These are phyloP conservation scores for Minunthozetes semirufus DNA, from an alignment of 2,888 invertebrate species.

Conservation along the genomic window DNA sequence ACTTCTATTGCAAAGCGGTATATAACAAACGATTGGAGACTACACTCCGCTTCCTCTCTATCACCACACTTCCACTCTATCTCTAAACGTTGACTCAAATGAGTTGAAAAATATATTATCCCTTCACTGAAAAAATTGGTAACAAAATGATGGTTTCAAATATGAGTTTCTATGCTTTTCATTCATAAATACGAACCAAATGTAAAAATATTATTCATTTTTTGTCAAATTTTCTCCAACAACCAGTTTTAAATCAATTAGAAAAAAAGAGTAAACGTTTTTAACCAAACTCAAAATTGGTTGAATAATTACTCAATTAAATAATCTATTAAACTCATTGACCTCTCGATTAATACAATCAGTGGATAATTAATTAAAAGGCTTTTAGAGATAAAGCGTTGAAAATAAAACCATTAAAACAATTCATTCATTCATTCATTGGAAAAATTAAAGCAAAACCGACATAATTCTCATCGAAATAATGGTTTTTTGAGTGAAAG, in stretches of 20 bases:
- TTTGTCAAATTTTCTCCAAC: not conserved
- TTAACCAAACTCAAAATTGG: too few relatives aligned
- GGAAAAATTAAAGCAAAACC: too few relatives aligned
- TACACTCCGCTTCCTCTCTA: too few relatives aligned
- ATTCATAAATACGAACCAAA: conserved; percentile 15
- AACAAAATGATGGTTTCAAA: conserved; percentile 6
- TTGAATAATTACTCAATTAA: not conserved
- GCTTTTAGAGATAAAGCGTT: not conserved
- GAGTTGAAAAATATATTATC: too few relatives aligned
- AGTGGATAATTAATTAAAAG: not conserved
- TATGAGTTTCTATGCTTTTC: not conserved
- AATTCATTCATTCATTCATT: not conserved
- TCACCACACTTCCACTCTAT: too few relatives aligned
- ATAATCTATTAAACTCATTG: not conserved
- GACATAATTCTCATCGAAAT: conserved; percentile 24
- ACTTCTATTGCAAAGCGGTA: conserved; percentile 4
- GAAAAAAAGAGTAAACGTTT: too few relatives aligned
- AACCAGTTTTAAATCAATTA: too few relatives aligned
- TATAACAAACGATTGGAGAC: conserved; percentile 4
- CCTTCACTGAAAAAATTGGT: not conserved
- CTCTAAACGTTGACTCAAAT: too few relatives aligned
- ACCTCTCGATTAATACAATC: not conserved
- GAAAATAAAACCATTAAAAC: not conserved
- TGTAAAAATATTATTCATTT: not conserved
- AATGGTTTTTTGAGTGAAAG: not conserved